Base-by-base conservation (phyloP, 2,888 invertebrate genomes). In the Tortrix viridana region DNA sequence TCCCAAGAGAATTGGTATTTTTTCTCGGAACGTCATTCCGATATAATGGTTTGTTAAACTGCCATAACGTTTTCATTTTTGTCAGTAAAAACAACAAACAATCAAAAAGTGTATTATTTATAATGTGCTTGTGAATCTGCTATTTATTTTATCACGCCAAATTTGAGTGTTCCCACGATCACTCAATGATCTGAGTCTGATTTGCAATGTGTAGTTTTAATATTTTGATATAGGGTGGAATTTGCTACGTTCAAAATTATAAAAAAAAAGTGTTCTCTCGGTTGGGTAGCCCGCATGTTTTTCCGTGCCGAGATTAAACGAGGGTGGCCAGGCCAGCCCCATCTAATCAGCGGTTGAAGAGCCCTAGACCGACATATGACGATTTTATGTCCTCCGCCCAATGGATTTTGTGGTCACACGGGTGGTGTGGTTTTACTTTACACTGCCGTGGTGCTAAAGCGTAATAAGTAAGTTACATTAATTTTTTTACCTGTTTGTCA, bases 221-320 rank as follows among this genome's bases (percentile, higher is more conserved):
- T 32, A 12, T 32, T 32, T 12, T 5, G 9, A 14, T 2, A 6
- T 23, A 43, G 38, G 38, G 58, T 59, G 50, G 68, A 66, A 58
- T 69, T 72, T 71, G 75, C 76, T 38, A 38, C 58, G 53, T 54
- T 22, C 44, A 19, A 19, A 19, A 19, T 18, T 47, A 54, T 58
- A 71, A 84, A 83, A 82, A n/a, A 79, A 74, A 71, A 70, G 75
- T 79, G 77, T 71, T 72, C 77, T 48, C 50, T 62, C 54, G 74
- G 70, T 71, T 70, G 79, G 71, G 71, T 75, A 68, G 74, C 91
- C 91, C 90, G 91, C 90, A 91, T 91, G 74, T 75, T 80, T 81
- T 79, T 83, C 84, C 76, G 73, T 72, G 75, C 75, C 65, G 76
- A 79, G 81, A 84, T 85, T 82, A 81, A 77, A 73, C 73, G 72